Percentiles rank a stretch among this genome's conserved stretches.
These are phyloP conservation scores for Hetaerina americana DNA, from an alignment of 1,140 invertebrate genomes.

Conservation along the genomic window DNA sequence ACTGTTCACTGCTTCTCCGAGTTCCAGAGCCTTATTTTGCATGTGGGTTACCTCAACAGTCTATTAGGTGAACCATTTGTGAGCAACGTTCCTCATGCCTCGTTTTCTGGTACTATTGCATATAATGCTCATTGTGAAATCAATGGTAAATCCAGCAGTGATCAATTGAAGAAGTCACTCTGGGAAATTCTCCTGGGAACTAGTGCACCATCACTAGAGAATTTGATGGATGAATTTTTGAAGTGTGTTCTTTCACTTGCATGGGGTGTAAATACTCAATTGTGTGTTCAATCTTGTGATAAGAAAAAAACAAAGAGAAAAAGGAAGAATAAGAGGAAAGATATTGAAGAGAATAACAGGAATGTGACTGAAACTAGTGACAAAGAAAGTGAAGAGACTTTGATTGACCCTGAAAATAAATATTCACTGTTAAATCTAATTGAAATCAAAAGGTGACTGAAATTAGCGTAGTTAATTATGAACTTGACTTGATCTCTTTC, in stretches of 20 bases:
- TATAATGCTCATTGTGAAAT: background rate
- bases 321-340: background rate
- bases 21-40: background rate
- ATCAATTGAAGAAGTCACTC: background rate
- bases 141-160: background rate
- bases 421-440: background rate
- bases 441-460: too few relatives aligned
- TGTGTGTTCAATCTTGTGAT: too few relatives aligned
- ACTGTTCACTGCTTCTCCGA: background rate
- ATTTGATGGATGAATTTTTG: background rate
- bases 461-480: too few relatives aligned
- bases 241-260: background rate
- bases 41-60: background rate
- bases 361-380: background rate
- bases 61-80: background rate
- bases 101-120: background rate
- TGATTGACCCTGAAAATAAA: background rate
- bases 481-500: too few relatives aligned
- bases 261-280: background rate
- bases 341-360: background rate
- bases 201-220: background rate
- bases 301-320: background rate
- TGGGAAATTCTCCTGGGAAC: background rate
- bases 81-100: background rate
- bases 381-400: background rate